Base-by-base conservation (phyloP, 2,888 invertebrate species). In the Drosophila tanythrix region DNA sequence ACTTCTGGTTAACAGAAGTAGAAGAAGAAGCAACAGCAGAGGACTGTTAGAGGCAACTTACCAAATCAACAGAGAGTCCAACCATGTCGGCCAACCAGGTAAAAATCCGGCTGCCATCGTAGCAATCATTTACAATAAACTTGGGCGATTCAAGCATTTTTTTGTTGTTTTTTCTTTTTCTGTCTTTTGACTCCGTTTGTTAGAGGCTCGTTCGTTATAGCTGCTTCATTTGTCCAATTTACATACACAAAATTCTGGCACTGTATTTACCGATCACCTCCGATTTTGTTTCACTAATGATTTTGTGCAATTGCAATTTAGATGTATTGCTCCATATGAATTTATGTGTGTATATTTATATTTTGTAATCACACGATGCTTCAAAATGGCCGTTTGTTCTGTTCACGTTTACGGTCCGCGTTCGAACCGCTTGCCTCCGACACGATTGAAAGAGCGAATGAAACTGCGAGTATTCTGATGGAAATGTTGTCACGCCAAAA, bases 41-140 rank as follows among this genome's bases (percentile, higher is more conserved):
- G 33, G 15, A 33, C 21, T n/a, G 35, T 11, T 27, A 18, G 29
- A 38, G 13, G 29, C 11, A 53, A 69, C 95, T 95, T 94, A 97
- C 97, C 94, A 97, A 95, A 94, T 97, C 97, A 89, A 97, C 95
- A 60, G 96, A 96, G 80, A 97, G 94, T 74, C 96, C 96, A 81
- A 95, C 93, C 90, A 94, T 94, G 83, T 95, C 95, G 38, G 96
- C 95, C 71, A 97, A 90, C 94, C 95, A 96, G 73, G 94, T 92
- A 92, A 97, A 96, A 70, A 95, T 92, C 90, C 95, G 95, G 92
- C 96, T 96, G 70, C 97, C 97, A 92, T 95, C 95, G 91, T 96
- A 96, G 83, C 94, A 94, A 71, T 91, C 83, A 61, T 74, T 87
- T 60, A 76, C 82, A 69, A 85, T 74, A 69, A 88, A 82, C 72